Evolutionary conservation across 2,797 vertebrate species (phyloP).

Genomic region (Onychomys leucogaster): DNA sequence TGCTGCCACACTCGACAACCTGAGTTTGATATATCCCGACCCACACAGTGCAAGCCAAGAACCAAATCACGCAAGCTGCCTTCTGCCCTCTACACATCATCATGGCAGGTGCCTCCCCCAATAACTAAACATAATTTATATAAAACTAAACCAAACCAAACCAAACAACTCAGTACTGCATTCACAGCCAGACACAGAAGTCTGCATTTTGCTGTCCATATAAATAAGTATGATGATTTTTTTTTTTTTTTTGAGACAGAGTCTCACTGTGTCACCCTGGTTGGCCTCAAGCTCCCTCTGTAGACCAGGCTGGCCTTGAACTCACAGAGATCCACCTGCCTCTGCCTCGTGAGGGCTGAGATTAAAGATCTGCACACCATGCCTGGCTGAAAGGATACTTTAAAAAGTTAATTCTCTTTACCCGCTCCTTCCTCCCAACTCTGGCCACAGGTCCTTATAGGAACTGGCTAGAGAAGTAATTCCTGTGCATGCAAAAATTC

Average conservation of each 20-base stretch:
- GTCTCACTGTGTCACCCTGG: not conserved
- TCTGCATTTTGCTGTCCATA: not conserved
- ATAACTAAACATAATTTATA: not conserved
- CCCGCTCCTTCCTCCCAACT: fast-evolving
- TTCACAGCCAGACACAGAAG: not conserved
- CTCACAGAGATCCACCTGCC: not conserved
- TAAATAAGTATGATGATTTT: not conserved
- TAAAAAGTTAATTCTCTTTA: not conserved
- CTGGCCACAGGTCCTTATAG: not conserved
- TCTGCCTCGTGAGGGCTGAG: too few species aligned
- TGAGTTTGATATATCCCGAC: not conserved
- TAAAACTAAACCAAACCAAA: not conserved
- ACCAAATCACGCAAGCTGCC: not conserved
- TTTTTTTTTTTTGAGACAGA: not conserved
- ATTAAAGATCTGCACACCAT: not conserved
- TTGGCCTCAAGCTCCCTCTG: not conserved
- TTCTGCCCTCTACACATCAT: not conserved
- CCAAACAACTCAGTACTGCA: not conserved
- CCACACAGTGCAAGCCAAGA: not conserved
- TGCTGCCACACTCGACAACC: not conserved
- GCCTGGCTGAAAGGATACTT: not conserved
- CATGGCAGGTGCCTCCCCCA: not conserved
- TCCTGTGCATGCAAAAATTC: not conserved
- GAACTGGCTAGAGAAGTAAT: not conserved
- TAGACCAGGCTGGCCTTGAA: not conserved